Percentiles rank a stretch among this genome's conserved stretches.
These are phyloP conservation scores for Pardosa pseudoannulata DNA, from an alignment of 2,888 invertebrate genomes.

Conservation along the genomic window DNA sequence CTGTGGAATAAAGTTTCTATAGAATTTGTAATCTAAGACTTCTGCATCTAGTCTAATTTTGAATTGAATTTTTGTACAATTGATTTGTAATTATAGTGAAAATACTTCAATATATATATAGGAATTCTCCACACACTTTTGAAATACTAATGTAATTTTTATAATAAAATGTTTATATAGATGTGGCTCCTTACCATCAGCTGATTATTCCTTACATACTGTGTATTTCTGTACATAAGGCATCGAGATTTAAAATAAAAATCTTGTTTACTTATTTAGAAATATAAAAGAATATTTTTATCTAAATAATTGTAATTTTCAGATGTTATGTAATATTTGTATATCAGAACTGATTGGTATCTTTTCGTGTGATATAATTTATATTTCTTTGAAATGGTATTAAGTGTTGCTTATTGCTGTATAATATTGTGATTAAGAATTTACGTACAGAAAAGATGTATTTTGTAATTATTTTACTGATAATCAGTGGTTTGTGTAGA, in stretches of 20 bases:
- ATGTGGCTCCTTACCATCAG: background rate
- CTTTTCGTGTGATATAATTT: constrained; percentile 8
- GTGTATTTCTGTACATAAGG: background rate
- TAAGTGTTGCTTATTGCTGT: constrained; percentile 8
- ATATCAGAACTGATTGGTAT: background rate
- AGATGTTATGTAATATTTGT: constrained; percentile 6
- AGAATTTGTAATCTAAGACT: background rate
- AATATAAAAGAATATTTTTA: background rate
- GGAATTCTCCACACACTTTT: background rate
- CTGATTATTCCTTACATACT: background rate
- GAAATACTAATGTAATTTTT: constrained; percentile 9
- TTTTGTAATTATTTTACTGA: constrained; percentile 12
- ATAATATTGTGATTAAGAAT: background rate
- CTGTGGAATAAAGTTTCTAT: background rate
- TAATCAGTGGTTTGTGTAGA: background rate
- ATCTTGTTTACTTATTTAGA: background rate
- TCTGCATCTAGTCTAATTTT: background rate
- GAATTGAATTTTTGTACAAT: background rate
- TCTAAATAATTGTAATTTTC: background rate
- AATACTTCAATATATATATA: background rate
- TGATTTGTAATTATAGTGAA: constrained; percentile 7
- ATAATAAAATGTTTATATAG: constrained; percentile 6
- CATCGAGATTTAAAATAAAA: background rate
- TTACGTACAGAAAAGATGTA: constrained; percentile 5
- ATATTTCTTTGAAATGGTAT: background rate